A percentile compares a stretch with the other conserved stretches of the same genome.
Conservation (phyloP, 2,113 vertebrate genomes). For the Otis tarda region DNA sequence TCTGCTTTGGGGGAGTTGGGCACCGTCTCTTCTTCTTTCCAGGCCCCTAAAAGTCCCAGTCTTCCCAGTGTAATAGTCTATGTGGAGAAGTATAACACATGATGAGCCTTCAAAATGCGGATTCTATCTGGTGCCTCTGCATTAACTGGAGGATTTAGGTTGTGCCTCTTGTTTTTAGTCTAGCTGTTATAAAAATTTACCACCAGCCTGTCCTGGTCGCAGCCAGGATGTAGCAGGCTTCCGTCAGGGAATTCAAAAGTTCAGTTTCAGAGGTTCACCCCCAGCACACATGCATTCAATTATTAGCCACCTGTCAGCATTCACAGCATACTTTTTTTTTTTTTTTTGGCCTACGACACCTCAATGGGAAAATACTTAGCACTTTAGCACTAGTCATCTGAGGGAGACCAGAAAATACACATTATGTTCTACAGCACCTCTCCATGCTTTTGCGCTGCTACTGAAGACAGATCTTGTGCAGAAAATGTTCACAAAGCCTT, state of each 20-base stretch:
- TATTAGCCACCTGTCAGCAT: neutral
- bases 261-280: accelerated
- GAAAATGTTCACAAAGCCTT: neutral
- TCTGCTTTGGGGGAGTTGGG: neutral
- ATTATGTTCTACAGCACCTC: neutral
- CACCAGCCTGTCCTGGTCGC: neutral
- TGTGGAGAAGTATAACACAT: neutral
- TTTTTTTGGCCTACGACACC: neutral
- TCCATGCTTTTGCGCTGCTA: neutral
- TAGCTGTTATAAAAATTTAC: neutral
- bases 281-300: neutral
- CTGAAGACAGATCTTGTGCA: neutral
- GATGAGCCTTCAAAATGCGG: neutral
- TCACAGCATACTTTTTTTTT: neutral
- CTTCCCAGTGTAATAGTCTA: neutral
- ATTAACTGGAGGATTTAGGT: neutral
- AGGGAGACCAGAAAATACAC: neutral
- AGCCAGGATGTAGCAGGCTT: neutral
- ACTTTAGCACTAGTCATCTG: neutral
- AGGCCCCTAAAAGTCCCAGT: neutral
- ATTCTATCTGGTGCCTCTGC: neutral
- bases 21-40: neutral
- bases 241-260: neutral
- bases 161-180: neutral
- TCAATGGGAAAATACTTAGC: neutral